These are phyloP conservation scores for Kryphioiulus occultus DNA, from an alignment of 2,888 invertebrate genomes.

Conservation along the genomic window DNA sequence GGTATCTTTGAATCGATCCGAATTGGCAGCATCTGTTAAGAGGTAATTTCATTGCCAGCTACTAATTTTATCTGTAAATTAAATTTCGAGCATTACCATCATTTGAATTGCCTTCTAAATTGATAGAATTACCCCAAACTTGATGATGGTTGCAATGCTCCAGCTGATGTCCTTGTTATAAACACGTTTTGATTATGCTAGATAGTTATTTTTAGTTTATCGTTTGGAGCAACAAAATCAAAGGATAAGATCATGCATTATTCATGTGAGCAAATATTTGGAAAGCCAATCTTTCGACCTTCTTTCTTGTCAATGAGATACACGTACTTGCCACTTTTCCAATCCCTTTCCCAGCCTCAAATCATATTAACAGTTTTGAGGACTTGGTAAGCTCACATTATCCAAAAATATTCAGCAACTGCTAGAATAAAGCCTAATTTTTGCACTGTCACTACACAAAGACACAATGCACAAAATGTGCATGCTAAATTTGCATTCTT, in stretches of 20 bases:
- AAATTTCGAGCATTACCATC: not conserved
- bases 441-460: not conserved
- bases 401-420: too few relatives aligned
- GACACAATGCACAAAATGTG: too few relatives aligned
- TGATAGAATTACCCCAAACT: not conserved
- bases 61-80: not conserved
- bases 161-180: not conserved
- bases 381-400: too few relatives aligned
- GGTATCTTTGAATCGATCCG: not conserved
- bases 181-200: not conserved
- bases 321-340: not conserved
- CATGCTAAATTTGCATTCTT: too few relatives aligned
- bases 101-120: not conserved
- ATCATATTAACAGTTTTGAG: too few relatives aligned
- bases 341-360: not conserved
- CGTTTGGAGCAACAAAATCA: not conserved
- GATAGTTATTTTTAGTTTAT: not conserved
- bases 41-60: not conserved
- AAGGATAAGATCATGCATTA: not conserved
- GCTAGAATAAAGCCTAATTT: too few relatives aligned
- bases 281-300: not conserved
- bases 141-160: not conserved
- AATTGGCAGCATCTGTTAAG: not conserved
- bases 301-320: not conserved
- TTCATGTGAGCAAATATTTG: constrained; percentile 1